Base-by-base conservation (phyloP, 1,140 invertebrate species). In the Drosophila willistoni region DNA sequence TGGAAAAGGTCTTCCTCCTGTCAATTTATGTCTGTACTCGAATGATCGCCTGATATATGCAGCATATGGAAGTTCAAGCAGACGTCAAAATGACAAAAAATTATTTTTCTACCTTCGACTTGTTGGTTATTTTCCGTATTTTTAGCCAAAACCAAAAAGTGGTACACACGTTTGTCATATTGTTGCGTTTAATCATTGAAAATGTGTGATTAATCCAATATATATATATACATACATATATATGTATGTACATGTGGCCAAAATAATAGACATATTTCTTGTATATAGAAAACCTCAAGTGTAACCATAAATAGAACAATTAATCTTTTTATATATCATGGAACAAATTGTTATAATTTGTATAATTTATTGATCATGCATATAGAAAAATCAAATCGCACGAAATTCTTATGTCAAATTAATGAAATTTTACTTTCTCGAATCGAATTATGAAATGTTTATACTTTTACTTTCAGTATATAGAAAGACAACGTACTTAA, bases 131-230 rank as follows among this genome's bases (percentile, higher is more conserved):
- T 86, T 82, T 87, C 76, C 69, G 79, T 69, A 54, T 9, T 36
- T 36, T 51, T 73, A 36, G 51, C 39, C 39, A 22, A 66, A 86
- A 78, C 29, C 29, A 62, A 71, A 66, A 76, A 76, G 10, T 39
- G 12, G 36, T 12, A 39, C 36, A 77, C 64, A 77, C 83, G 79
- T 62, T 87, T 69, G 73, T 83, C 76, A 83, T 83, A 87, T 79
- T 86, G 83, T 44, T 69, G 64, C 59, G 76, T 47, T 83, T 73
- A 83, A 71, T 79, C 71, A 87, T 82, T 67, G 64, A 64, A 68
- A 54, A 64, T 60, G 56, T 81, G 62, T 87, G 65, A 85, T 87
- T 68, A 74, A 79, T 84, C 47, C 67, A 36, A 54, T 47, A 33
- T 66, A 71, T 61, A 64, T 54, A 10, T 34, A 33, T 2, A n/a